Base-by-base conservation (phyloP, 2,888 invertebrate species). In the Scaptomyza parva region DNA sequence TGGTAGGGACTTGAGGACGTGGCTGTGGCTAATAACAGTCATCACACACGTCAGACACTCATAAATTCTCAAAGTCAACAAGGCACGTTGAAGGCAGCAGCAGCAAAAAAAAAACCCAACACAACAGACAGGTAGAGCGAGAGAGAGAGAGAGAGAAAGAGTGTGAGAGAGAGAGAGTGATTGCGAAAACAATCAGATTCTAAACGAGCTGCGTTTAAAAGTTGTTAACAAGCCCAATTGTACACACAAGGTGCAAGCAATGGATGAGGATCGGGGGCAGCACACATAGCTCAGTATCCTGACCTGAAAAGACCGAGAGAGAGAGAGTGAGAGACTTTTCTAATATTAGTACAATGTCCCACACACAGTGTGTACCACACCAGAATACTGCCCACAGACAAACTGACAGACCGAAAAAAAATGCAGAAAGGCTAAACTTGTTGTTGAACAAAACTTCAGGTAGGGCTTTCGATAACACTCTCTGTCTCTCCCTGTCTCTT, bases 21-120 rank as follows among this genome's bases (percentile, higher is more conserved):
- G 83, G 70, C 64, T 62, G 71, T 64, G 77, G 79, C 86, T 88
- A 88, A 89, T 88, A 88, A 88, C 89, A 86, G 88, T 88, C 89
- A 88, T 88, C 89, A 83, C 79, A 86, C 87, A 78, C 81, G 78
- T 80, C 85, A 83, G 83, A 88, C 78, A 84, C 85, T 81, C 88
- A 89, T 88, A 88, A 88, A 89, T 88, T 86, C 86, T 88, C 78
- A 80, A 76, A 73, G 77, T 77, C 81, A 88, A 83, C 82, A 80
- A 86, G 74, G 59, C 53, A 45, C 37, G 24, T n/a, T 24, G 28
- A 17, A 17, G 35, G 14, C 35, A 35, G 14, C 12, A 33, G 12
- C 11, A 30, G 33, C n/a, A 12, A 39, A n/a, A n/a, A n/a, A n/a
- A n/a, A n/a, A n/a, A n/a, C n/a, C n/a, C n/a, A n/a, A n/a, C n/a